A percentile compares a stretch with the other conserved stretches of the same genome.
These are phyloP conservation scores for Drosophila carrolli DNA, from an alignment of 1,140 invertebrate genomes.

Conservation along the genomic window DNA sequence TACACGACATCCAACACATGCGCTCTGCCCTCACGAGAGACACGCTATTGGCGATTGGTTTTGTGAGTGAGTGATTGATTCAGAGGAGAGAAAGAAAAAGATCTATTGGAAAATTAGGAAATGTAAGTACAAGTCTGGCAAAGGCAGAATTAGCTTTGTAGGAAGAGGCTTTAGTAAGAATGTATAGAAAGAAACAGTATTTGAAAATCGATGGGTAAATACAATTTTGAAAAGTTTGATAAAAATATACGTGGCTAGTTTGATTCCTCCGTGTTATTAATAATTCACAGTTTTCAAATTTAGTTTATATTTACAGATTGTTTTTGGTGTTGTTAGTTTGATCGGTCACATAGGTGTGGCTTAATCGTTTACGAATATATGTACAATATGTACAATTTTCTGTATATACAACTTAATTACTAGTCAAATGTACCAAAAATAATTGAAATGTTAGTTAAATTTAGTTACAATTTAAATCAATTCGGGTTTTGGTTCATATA, in stretches of 20 bases:
- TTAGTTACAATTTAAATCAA: constrained; percentile 73
- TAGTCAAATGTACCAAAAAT: constrained; percentile 77
- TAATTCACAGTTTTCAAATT: constrained; percentile 75
- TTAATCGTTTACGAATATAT: constrained; percentile 64
- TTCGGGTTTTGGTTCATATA: constrained; percentile 57
- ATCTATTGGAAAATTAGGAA: constrained; percentile 13
- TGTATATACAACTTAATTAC: constrained; percentile 80
- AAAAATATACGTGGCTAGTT: constrained; percentile 48
- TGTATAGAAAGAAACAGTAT: constrained; percentile 34
- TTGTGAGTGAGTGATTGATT: constrained; percentile 61
- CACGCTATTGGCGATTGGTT: constrained; percentile 76
- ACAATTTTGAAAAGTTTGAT: constrained; percentile 75
- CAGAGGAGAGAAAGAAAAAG: constrained; percentile 32
- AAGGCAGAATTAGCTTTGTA: constrained; percentile 54
- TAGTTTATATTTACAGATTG: constrained; percentile 76
- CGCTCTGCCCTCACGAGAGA: constrained; percentile 84
- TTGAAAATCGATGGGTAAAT: constrained; percentile 52
- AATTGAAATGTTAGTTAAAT: constrained; percentile 77
- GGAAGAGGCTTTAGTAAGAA: constrained; percentile 36
- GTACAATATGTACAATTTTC: constrained; percentile 73
- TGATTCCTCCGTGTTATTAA: constrained; percentile 63
- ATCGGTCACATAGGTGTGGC: constrained; percentile 39
- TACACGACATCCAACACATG: constrained; percentile 85
- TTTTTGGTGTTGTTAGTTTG: constrained; percentile 52
- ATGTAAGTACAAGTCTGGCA: constrained; percentile 52